Evolutionary conservation across 2,888 invertebrate species (phyloP).

Genomic region (Tipula vernalis): DNA sequence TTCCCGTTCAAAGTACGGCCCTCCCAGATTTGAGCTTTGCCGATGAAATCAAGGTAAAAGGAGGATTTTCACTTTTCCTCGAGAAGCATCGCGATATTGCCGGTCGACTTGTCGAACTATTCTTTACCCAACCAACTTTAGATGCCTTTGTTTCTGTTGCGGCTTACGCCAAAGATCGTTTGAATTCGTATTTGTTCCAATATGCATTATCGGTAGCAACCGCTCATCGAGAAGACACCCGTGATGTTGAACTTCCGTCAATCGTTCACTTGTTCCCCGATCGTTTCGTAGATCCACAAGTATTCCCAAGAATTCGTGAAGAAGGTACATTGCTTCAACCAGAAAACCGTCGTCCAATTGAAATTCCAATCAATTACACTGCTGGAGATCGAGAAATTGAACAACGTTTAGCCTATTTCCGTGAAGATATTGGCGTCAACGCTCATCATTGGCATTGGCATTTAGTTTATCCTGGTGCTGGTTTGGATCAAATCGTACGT

Average conservation of each 20-base stretch:
- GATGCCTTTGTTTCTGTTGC: constrained; percentile 56
- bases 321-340: constrained; percentile 42
- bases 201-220: constrained; percentile 7
- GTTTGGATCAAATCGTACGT: constrained; percentile 42
- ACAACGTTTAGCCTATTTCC: constrained; percentile 65
- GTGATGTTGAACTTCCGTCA: constrained; percentile 52
- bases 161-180: constrained; percentile 37
- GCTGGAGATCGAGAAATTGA: constrained; percentile 55
- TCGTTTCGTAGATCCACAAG: constrained; percentile 57
- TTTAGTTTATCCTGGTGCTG: constrained; percentile 59
- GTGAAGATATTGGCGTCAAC: constrained; percentile 73
- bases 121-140: constrained; percentile 47
- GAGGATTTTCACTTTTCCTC: constrained; percentile 58
- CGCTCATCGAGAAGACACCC: constrained; percentile 42
- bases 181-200: constrained; percentile 10
- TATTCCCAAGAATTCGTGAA: constrained; percentile 50
- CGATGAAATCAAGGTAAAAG: constrained; percentile 20
- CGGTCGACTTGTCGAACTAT: constrained; percentile 51
- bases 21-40: constrained; percentile 29
- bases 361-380: constrained; percentile 54
- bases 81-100: constrained; percentile 60
- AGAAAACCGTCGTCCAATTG: constrained; percentile 38
- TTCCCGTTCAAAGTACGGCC: constrained; percentile 25
- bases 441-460: constrained; percentile 90
- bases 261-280: constrained; percentile 62